A percentile compares a stretch with the other conserved stretches of the same genome.
These are phyloP conservation scores for Hirudinaria manillensis DNA, from an alignment of 2,888 invertebrate genomes.

Conservation along the genomic window DNA sequence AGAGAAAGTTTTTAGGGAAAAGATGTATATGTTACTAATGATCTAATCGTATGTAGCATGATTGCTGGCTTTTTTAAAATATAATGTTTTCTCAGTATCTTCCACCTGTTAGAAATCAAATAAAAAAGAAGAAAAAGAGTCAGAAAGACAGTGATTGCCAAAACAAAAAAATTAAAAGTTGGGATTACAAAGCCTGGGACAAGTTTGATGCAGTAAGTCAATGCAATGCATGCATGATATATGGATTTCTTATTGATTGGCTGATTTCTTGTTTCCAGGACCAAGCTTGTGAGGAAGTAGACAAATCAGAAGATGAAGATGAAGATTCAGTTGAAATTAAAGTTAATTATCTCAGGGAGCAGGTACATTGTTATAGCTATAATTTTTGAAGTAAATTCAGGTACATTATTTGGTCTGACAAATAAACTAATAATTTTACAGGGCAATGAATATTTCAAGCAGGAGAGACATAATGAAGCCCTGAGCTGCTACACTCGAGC, in stretches of 20 bases:
- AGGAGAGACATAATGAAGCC: constrained; percentile 51
- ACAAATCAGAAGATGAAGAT: constrained; percentile 41
- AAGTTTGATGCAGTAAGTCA: constrained; percentile 69
- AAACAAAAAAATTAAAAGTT: constrained; percentile 59
- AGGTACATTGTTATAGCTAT: constrained; percentile 54
- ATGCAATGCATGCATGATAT: background rate
- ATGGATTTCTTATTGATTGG: background rate
- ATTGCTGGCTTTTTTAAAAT: no score
- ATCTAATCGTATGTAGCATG: no score
- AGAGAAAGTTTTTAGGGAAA: no score
- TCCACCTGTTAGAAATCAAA: background rate
- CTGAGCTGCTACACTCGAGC: constrained; percentile 54
- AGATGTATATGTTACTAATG: no score
- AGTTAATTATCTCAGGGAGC: constrained; percentile 67
- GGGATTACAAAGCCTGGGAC: constrained; percentile 71
- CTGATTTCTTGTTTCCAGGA: constrained; percentile 42
- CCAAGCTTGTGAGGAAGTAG: constrained; percentile 48
- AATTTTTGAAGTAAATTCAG: no score
- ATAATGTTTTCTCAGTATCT: no score
- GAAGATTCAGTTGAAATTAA: constrained; percentile 56
- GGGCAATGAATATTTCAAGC: constrained; percentile 54
- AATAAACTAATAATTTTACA: constrained; percentile 34
- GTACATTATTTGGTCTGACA: no score
- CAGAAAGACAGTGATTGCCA: background rate
- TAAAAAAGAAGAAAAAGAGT: background rate